Evolutionary conservation across 1,140 invertebrate genomes (phyloP).

Genomic region (Drosophila paulistorum): DNA sequence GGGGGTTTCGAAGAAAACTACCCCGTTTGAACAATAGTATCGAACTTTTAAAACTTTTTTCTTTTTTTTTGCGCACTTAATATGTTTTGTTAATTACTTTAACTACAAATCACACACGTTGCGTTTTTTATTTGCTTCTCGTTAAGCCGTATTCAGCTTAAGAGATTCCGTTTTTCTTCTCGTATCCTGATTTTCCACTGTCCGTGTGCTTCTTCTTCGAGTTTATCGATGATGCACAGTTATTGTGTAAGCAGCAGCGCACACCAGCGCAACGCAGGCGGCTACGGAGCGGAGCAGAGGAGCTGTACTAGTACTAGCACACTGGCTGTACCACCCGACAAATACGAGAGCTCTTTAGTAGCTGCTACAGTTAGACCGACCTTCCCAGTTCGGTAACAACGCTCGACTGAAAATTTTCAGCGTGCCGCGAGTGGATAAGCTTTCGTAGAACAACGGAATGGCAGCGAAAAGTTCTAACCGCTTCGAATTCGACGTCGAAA

Average conservation of each 20-base stretch:
- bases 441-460: slow-evolving; percentile 60
- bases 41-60: slow-evolving; percentile 37
- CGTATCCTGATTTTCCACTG: slow-evolving; percentile 46
- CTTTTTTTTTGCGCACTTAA: slow-evolving; percentile 56
- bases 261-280: slow-evolving; percentile 70
- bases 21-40: slow-evolving; percentile 57
- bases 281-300: slow-evolving; percentile 69
- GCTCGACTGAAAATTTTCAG: slow-evolving; percentile 83
- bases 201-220: slow-evolving; percentile 75
- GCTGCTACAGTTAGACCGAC: slow-evolving; percentile 79
- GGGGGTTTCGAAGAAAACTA: slow-evolving; percentile 72
- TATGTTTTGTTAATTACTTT: slow-evolving; percentile 47
- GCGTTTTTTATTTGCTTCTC: slow-evolving; percentile 35
- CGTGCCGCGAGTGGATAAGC: slow-evolving; percentile 80
- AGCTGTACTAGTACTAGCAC: slow-evolving; percentile 72
- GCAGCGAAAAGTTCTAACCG: slow-evolving; percentile 47
- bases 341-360: slow-evolving; percentile 73
- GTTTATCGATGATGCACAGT: slow-evolving; percentile 80
- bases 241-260: slow-evolving; percentile 77
- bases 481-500: slow-evolving; percentile 19
- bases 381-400: slow-evolving; percentile 82
- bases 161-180: slow-evolving; percentile 44
- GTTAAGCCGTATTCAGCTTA: slow-evolving; percentile 59
- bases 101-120: slow-evolving; percentile 73
- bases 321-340: slow-evolving; percentile 74